These are phyloP conservation scores for Melikaiella ostensackeni DNA, from an alignment of 2,888 invertebrate genomes.

Conservation along the genomic window DNA sequence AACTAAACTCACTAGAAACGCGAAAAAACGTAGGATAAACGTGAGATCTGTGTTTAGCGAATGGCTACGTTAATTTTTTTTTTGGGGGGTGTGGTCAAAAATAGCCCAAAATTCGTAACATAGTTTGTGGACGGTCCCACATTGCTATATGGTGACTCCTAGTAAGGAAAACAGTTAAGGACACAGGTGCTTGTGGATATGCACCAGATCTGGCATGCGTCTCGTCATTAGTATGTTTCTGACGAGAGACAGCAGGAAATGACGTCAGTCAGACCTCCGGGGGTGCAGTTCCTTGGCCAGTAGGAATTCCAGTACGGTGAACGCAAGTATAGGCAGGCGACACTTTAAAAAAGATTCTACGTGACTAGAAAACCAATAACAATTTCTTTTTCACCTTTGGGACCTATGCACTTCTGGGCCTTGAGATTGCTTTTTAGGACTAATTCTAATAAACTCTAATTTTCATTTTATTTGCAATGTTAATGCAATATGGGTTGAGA, in stretches of 20 bases:
- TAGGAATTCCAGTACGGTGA: slow-evolving; percentile 3
- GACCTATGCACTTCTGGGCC: neutral
- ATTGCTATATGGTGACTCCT: neutral
- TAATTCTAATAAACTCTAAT: too few relatives aligned
- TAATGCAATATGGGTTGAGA: too few relatives aligned
- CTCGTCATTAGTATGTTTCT: slow-evolving; percentile 66
- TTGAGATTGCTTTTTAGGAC: too few relatives aligned
- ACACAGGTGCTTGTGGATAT: slow-evolving; percentile 46
- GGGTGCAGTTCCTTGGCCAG: slow-evolving; percentile 4
- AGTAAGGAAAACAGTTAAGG: slow-evolving; percentile 40
- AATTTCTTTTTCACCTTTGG: neutral
- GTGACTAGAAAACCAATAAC: neutral
- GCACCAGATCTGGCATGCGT: slow-evolving; percentile 27
- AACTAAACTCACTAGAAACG: too few relatives aligned
- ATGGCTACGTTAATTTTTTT: too few relatives aligned
- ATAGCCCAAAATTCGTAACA: too few relatives aligned
- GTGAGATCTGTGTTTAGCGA: too few relatives aligned
- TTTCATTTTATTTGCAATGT: neutral
- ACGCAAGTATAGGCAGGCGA: neutral
- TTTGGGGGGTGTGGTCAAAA: too few relatives aligned
- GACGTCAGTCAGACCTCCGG: slow-evolving; percentile 59
- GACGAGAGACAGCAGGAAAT: slow-evolving; percentile 60
- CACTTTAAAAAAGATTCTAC: neutral
- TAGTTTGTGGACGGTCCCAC: too few relatives aligned
- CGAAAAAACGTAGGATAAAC: too few relatives aligned